Conservation (phyloP, 2,797 vertebrate genomes). For the Kryptolebias ocellatus region DNA sequence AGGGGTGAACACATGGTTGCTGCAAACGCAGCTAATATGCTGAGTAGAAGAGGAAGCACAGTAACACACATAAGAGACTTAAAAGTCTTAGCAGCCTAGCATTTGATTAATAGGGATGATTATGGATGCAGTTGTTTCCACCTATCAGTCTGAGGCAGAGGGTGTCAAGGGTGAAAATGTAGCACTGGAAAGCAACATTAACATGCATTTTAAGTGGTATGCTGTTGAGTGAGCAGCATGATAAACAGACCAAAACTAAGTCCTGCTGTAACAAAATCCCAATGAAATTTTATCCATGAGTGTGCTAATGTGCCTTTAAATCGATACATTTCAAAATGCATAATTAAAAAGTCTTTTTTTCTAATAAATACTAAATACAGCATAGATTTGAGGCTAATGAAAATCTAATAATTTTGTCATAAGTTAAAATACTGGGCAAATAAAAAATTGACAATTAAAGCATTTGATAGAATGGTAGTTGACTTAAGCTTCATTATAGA, state of each 20-base stretch:
- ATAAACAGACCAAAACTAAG: constrained; percentile 19
- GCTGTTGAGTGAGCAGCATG: constrained; percentile 22
- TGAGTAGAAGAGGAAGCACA: constrained; percentile 50
- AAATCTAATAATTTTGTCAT: too few species aligned
- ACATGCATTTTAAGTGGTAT: constrained; percentile 55
- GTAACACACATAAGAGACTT: constrained; percentile 35
- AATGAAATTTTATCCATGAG: constrained; percentile 32
- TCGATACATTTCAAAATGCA: neutral
- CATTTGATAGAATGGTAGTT: too few species aligned
- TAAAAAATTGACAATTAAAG: too few species aligned
- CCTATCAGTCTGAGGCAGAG: constrained; percentile 44
- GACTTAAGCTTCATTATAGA: too few species aligned
- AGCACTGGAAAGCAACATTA: constrained; percentile 47
- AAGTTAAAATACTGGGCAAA: too few species aligned
- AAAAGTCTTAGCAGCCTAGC: constrained; percentile 27
- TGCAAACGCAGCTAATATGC: constrained; percentile 42
- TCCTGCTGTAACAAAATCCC: constrained; percentile 11
- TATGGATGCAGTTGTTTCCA: constrained; percentile 67
- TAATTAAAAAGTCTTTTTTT: neutral
- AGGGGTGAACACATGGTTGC: constrained; percentile 39
- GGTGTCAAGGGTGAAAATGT: constrained; percentile 46
- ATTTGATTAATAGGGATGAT: constrained; percentile 58
- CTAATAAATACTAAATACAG: neutral
- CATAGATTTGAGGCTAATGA: too few species aligned
- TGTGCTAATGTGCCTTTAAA: neutral